A percentile compares a stretch with the other conserved stretches of the same genome.
Conservation (phyloP, 2,888 invertebrate genomes). For the Salticus scenicus region DNA sequence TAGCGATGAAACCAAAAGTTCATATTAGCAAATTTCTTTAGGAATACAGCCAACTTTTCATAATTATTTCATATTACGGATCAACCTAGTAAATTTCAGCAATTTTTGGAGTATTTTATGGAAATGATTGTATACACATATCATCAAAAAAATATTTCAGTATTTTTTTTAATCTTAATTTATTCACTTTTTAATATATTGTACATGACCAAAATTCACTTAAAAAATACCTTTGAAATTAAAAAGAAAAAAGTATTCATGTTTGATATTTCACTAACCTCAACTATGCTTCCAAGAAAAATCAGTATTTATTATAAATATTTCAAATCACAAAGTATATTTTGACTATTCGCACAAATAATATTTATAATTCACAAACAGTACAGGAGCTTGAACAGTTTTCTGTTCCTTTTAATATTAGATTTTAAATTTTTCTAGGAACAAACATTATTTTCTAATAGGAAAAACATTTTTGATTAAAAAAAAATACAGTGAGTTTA, state of each 20-base stretch:
- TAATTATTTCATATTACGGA: background rate
- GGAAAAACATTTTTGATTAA: background rate
- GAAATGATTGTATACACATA: background rate
- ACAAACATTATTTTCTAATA: background rate
- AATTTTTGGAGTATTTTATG: background rate
- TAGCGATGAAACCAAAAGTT: conserved; percentile 20
- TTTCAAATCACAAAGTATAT: background rate
- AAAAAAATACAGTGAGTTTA: background rate
- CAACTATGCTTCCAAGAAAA: background rate
- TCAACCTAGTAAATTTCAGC: background rate
- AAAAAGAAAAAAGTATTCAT: background rate
- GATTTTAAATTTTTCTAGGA: background rate
- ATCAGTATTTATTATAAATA: background rate
- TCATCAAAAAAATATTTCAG: background rate
- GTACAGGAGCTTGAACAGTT: conserved; percentile 12
- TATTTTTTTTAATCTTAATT: conserved; percentile 6
- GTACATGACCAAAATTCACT: background rate
- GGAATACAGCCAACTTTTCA: conserved; percentile 61
- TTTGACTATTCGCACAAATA: background rate
- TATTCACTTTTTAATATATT: background rate
- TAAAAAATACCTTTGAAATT: too few species aligned
- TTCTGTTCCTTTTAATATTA: background rate
- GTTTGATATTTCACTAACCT: background rate
- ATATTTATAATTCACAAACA: background rate
- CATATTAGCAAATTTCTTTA: conserved; percentile 23